Evolutionary conservation across 92 coral and sea anemone genomes (phyloP), one percentile per base, ranked within the genome.

Genomic region (Paragorgia papillata): DNA sequence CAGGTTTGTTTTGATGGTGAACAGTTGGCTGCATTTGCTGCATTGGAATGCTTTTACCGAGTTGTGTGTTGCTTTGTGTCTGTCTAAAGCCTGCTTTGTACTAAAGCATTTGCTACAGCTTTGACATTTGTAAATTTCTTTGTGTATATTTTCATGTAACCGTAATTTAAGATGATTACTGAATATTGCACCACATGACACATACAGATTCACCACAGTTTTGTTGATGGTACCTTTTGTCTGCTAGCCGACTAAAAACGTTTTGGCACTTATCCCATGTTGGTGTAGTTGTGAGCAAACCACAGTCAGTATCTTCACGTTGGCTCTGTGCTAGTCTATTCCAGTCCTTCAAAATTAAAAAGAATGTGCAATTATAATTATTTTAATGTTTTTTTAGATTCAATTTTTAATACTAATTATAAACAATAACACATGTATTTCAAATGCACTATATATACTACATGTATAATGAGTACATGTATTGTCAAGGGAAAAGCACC

Each of bases 161-260:
- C n/a, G n/a, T n/a, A n/a, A n/a, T n/a, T n/a, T n/a, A n/a, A n/a
- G n/a, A n/a, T n/a, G n/a, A n/a, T n/a, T n/a, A n/a, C n/a, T n/a
- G n/a, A n/a, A n/a, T n/a, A n/a, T n/a, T n/a, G n/a, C n/a, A n/a
- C n/a, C n/a, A n/a, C n/a, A n/a, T n/a, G n/a, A 0, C 19, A 51
- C 76, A 69, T 22, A 24, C 18, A 24, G 10, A 32, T 32, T 69
- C 76, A 18, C 62, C 61, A 31, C 76, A 69, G 26, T 69, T 69
- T 26, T 28, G 19, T 69, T 69, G 60, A 22, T 69, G 76, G 39
- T 69, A 69, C 25, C 76, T 48, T 69, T 49, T 69, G 48, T 69
- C 76, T 49, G 59, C 60, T 24, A 28, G 61, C 61, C 62, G 44
- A 48, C 61, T 69, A 25, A 51, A 69, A 48, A 48, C 76, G 9